Evolutionary conservation across 2,797 vertebrate species (phyloP), one percentile per base, ranked within the genome.

Genomic region (Betta splendens): DNA sequence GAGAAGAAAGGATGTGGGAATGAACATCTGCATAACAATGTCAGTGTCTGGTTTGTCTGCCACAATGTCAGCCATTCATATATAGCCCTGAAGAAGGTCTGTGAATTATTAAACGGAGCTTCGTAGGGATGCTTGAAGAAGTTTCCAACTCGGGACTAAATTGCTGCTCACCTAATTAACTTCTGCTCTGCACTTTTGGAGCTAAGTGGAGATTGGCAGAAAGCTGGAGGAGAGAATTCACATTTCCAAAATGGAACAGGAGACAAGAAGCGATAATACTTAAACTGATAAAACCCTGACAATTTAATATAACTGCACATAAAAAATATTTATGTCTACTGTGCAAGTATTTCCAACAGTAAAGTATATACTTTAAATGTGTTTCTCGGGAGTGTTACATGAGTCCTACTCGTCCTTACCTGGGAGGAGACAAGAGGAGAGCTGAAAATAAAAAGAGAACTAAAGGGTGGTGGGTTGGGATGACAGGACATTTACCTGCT

Each of bases 1-100:
- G 74, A 76, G 66, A 77, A 81, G n/a, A 85, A 82, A 79, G 77
- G 79, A 74, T 81, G 77, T 20, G 54, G 53, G 80, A 82, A 69
- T 39, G 78, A 87, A 87, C 78, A 90, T 90, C 85, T 87, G 86
- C 89, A 90, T 88, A 86, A 85, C 85, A 85, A 85, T 87, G 87
- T 85, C 85, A 79, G 72, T 60, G 72, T 79, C 72, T 81, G 80
- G 77, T 83, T 71, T 46, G 73, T 75, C 84, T 79, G 76, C 80
- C 84, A 66, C 78, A 75, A 53, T 87, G 88, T 86, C 89, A 87
- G 83, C 66, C 80, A 46, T 75, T 79, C 83, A 70, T 37, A 79
- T 69, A 64, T 79, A 73, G 81, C 81, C 86, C 69, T 4, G 47
- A 81, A 89, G 86, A 72, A 86, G 64, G 86, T 80, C 60, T 74